Percentiles rank a stretch among this genome's conserved stretches.
Evolutionary conservation across 2,113 vertebrate genomes (phyloP).

Genomic region (Dicentrarchus labrax): DNA sequence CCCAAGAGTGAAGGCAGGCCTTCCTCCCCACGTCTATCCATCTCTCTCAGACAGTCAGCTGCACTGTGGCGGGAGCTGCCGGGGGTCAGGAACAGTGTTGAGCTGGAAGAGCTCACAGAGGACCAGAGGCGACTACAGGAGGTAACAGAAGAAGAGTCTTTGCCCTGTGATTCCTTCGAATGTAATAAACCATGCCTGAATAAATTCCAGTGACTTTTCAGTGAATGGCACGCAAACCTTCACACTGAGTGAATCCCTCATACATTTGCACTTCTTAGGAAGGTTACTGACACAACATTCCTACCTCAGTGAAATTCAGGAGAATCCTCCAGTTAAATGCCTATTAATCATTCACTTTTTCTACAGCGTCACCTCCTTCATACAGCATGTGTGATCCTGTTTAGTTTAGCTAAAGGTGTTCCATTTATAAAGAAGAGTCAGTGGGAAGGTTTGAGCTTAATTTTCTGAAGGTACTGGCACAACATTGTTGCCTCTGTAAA

Average conservation of each 20-base stretch:
- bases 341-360: neutral
- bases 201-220: neutral
- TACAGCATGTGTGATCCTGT: neutral
- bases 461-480: neutral
- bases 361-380: neutral
- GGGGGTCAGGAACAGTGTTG: constrained; percentile 83
- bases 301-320: too few species aligned
- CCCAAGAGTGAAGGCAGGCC: constrained; percentile 67
- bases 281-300: neutral
- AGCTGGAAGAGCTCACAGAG: constrained; percentile 88
- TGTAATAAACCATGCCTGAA: neutral
- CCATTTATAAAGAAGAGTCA: neutral
- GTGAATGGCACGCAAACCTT: neutral
- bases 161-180: neutral
- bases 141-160: constrained; percentile 79
- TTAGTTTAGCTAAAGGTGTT: too few species aligned
- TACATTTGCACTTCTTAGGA: neutral
- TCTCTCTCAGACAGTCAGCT: constrained; percentile 84
- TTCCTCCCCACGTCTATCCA: constrained; percentile 85
- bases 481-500: neutral
- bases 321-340: neutral
- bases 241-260: neutral
- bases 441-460: neutral
- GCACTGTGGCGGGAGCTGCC: constrained; percentile 96
- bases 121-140: constrained; percentile 94